Conservation (phyloP, 2,113 vertebrate genomes). For the Amphilophus citrinellus region DNA sequence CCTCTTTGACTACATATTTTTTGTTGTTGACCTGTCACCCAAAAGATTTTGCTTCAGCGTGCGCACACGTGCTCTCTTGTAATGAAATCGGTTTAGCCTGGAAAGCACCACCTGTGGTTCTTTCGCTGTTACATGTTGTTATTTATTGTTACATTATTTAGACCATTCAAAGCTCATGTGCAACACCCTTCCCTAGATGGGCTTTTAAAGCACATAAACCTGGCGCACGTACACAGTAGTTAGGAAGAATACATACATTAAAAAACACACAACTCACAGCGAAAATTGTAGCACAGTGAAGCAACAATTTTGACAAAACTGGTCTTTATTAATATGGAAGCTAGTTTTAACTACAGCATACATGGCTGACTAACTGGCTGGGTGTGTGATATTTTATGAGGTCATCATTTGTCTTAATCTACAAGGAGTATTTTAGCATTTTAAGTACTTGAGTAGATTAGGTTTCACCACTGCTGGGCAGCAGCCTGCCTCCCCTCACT, state of each 20-base stretch:
- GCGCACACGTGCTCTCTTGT: neutral
- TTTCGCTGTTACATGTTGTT: neutral
- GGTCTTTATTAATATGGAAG: neutral
- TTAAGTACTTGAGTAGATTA: neutral
- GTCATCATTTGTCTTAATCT: constrained; percentile 10
- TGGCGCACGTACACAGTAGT: neutral
- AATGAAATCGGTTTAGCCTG: neutral
- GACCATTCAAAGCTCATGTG: neutral
- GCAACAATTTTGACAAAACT: neutral
- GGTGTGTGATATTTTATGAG: neutral
- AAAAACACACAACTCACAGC: neutral
- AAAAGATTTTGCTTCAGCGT: neutral
- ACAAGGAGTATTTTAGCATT: neutral
- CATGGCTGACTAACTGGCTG: neutral
- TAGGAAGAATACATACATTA: neutral
- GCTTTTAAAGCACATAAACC: neutral
- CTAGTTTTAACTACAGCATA: neutral
- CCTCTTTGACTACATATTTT: neutral
- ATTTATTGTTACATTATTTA: neutral
- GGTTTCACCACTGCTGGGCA: neutral
- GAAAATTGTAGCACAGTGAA: neutral
- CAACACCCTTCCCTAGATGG: neutral
- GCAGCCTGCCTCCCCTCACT: neutral
- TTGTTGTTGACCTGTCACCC: neutral
- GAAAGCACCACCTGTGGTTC: no score